Evolutionary conservation across 1,140 invertebrate genomes (phyloP).

Genomic region (Portunus trituberculatus): DNA sequence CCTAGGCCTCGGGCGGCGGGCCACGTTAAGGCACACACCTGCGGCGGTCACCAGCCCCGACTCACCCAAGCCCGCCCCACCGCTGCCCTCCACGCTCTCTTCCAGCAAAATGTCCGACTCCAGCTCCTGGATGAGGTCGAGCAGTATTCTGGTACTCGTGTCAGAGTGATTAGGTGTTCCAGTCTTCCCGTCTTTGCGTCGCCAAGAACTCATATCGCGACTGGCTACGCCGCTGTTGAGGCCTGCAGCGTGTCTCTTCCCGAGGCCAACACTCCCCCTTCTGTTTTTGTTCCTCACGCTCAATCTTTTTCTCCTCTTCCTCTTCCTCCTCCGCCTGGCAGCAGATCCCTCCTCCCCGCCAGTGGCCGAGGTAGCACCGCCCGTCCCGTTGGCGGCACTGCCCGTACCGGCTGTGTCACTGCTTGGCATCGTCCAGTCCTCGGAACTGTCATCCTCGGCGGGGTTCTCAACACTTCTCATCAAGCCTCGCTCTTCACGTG

Average conservation of each 20-base stretch:
- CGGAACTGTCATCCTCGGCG: neutral
- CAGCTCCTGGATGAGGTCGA: conserved; percentile 47
- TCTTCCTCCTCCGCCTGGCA: neutral
- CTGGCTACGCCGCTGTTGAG: neutral
- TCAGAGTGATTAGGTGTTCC: neutral
- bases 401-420: neutral
- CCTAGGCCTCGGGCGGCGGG: neutral
- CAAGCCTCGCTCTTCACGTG: neutral
- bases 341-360: neutral
- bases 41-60: neutral
- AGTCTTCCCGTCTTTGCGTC: neutral
- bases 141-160: conserved; percentile 28
- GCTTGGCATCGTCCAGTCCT: neutral
- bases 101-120: neutral
- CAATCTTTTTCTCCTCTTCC: neutral
- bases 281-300: neutral
- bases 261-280: neutral
- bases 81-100: neutral
- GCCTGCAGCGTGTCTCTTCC: neutral
- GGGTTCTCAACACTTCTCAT: neutral
- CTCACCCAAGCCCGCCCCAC: neutral
- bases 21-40: conserved; percentile 12
- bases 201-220: neutral
- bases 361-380: neutral
- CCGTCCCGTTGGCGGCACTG: no score